Evolutionary conservation across 2,888 invertebrate genomes (phyloP).

Genomic region (Pseudococcus viburni): DNA sequence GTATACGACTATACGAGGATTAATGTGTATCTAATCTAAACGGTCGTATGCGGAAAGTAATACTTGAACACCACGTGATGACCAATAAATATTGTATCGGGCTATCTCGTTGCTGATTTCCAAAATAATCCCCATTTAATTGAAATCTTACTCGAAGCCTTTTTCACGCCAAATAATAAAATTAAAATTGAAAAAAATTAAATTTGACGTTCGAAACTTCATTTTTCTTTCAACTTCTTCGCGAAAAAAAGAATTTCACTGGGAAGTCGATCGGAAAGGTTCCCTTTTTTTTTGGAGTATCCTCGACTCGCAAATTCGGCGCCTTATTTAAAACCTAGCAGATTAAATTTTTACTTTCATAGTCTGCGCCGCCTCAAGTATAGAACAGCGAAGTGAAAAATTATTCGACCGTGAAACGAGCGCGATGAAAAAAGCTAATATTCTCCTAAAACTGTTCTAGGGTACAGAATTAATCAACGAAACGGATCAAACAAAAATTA

Average conservation of each 20-base stretch:
- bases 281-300: neutral
- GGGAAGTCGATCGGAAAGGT: neutral
- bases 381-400: neutral
- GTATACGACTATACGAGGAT: neutral
- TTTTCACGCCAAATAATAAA: too few species aligned
- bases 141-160: too few species aligned
- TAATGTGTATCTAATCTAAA: neutral
- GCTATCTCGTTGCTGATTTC: neutral
- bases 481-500: slow-evolving; percentile 15
- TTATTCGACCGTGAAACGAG: slow-evolving; percentile 2
- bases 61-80: neutral
- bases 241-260: neutral
- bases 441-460: neutral
- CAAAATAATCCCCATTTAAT: too few species aligned
- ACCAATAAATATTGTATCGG: neutral
- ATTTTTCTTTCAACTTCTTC: too few species aligned
- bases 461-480: neutral
- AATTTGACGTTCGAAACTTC: too few species aligned
- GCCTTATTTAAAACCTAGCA: neutral
- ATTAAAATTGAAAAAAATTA: too few species aligned
- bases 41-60: neutral
- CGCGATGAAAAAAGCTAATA: neutral
- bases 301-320: neutral
- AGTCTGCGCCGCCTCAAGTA: neutral
- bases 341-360: slow-evolving; percentile 27